Evolutionary conservation across 2,797 vertebrate species (phyloP).

Genomic region (Monodelphis domestica): DNA sequence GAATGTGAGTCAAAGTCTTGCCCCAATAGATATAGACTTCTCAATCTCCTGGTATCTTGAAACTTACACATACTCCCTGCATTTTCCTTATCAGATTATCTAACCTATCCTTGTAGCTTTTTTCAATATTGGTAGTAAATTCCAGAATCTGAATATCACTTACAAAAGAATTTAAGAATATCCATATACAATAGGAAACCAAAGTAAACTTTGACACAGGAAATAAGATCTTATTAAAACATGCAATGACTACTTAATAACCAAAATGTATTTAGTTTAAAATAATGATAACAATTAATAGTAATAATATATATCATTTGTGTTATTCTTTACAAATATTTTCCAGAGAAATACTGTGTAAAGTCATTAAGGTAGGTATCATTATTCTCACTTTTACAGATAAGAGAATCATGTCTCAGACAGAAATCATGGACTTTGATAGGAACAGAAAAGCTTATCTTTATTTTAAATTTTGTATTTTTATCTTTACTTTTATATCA

Average conservation of each 20-base stretch:
- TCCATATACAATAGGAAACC: not conserved
- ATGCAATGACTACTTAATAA: not conserved
- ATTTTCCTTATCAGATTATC: not conserved
- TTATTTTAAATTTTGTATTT: not conserved
- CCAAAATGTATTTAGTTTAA: not conserved
- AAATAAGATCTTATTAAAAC: not conserved
- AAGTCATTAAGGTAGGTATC: not conserved
- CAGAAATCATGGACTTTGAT: not conserved
- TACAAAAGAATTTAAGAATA: not conserved
- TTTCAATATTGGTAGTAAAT: not conserved
- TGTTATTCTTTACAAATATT: not conserved
- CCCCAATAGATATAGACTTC: fast-evolving
- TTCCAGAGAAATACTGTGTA: not conserved
- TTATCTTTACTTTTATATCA: not conserved
- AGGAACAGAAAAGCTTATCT: not conserved
- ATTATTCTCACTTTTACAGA: not conserved
- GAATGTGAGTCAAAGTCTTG: not conserved
- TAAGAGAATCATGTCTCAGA: no score
- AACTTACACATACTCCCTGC: not conserved
- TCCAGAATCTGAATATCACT: not conserved
- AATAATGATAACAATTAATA: not conserved
- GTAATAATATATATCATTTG: not conserved
- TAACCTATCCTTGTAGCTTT: not conserved
- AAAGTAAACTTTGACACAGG: not conserved
- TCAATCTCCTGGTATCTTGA: no score